Evolutionary conservation across 2,113 vertebrate genomes (phyloP).

Genomic region (Rhinogobius similis): DNA sequence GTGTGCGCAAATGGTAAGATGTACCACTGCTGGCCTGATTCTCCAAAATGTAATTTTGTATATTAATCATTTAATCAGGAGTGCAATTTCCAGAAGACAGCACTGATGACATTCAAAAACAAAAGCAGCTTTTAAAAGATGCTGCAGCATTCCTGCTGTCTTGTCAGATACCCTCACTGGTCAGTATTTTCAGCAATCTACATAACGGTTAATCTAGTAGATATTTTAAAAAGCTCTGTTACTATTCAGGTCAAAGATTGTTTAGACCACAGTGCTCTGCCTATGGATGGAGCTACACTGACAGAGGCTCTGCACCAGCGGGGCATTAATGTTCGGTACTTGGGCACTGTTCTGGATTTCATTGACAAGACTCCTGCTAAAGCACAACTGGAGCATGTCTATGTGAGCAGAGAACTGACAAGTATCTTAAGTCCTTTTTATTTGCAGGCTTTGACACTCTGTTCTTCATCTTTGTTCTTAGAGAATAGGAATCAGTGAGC

Average conservation of each 20-base stretch:
- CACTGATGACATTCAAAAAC: slow-evolving; percentile 89
- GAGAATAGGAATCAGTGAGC: slow-evolving; percentile 94
- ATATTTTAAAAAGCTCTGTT: background rate
- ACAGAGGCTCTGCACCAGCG: slow-evolving; percentile 93
- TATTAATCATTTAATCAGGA: slow-evolving; percentile 70
- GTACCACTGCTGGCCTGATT: background rate
- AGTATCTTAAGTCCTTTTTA: background rate
- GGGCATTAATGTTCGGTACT: slow-evolving; percentile 94
- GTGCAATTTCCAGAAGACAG: slow-evolving; percentile 90
- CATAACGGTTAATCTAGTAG: background rate
- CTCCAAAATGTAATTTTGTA: background rate
- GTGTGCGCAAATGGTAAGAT: no score
- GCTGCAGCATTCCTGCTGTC: slow-evolving; percentile 91
- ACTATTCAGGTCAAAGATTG: slow-evolving; percentile 91
- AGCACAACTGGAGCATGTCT: slow-evolving; percentile 90
- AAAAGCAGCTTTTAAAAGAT: slow-evolving; percentile 96
- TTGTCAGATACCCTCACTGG: slow-evolving; percentile 95
- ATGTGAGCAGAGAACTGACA: slow-evolving; percentile 77
- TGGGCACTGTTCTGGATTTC: slow-evolving; percentile 89
- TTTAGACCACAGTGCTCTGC: slow-evolving; percentile 90
- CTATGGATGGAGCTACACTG: slow-evolving; percentile 92
- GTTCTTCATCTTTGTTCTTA: slow-evolving; percentile 41
- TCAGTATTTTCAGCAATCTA: slow-evolving; percentile 59
- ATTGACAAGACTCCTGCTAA: slow-evolving; percentile 85
- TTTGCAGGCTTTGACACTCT: background rate